phyloP scores from a whole-genome alignment of 2,113 vertebrate genomes.

The Emberiza fucata region DNA sequence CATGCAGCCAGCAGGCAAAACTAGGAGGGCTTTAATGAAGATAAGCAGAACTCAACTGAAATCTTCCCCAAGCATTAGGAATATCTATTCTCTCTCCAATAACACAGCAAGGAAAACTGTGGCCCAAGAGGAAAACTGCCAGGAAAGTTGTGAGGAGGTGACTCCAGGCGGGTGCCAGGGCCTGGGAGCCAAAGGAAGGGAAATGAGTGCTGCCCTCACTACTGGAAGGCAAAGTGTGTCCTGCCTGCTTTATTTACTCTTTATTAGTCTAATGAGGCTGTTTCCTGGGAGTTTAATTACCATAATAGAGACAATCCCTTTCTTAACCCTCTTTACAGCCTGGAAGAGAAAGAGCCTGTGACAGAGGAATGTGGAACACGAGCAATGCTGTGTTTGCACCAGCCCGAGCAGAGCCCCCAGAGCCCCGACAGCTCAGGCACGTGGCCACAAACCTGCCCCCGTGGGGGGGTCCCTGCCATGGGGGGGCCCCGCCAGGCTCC shows the following conservation, averaged over 20 bases:
- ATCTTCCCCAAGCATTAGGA: not conserved
- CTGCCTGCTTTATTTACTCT: conserved; percentile 56
- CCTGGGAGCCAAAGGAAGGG: not conserved
- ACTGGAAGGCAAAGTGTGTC: not conserved
- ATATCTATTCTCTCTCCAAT: not conserved
- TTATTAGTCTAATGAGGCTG: conserved; percentile 68
- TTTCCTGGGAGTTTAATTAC: conserved; percentile 68
- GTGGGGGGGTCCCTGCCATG: not conserved
- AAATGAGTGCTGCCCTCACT: not conserved
- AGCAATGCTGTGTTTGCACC: not conserved
- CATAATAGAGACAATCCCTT: conserved; percentile 53
- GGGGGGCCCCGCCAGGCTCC: not conserved
- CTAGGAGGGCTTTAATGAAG: not conserved
- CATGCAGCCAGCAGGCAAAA: not conserved
- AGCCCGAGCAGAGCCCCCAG: not conserved
- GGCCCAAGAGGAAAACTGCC: not conserved
- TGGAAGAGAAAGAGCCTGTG: conserved; percentile 19
- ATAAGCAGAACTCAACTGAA: not conserved
- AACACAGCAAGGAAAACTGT: not conserved
- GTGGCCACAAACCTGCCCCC: not conserved
- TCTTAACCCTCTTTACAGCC: conserved; percentile 29
- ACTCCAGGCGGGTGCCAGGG: not conserved
- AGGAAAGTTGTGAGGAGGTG: not conserved
- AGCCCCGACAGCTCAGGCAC: not conserved
- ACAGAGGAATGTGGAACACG: not conserved